Evolutionary conservation across 1,140 invertebrate species (phyloP).

Genomic region (Grapholita molesta): DNA sequence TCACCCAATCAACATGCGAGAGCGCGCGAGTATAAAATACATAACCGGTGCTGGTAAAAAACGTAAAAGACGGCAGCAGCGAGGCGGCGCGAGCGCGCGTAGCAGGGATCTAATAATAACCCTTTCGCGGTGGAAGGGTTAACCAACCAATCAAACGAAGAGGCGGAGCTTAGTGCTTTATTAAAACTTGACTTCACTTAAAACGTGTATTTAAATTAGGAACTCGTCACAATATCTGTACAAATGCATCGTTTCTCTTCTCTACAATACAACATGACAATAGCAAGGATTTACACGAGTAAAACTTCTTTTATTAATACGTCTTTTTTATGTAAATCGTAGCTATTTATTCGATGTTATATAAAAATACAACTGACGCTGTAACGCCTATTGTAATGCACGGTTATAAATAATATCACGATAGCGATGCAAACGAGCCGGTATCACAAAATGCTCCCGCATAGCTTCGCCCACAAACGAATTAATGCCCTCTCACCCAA

Average conservation of each 20-base stretch:
- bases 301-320: neutral
- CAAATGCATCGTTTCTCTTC: neutral
- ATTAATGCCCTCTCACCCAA: constrained; percentile 61
- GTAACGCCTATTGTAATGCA: neutral
- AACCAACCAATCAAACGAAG: constrained; percentile 53
- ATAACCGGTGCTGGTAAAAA: constrained; percentile 50
- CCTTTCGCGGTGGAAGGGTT: constrained; percentile 67
- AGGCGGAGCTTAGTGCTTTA: constrained; percentile 49
- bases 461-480: constrained; percentile 59
- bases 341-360: too few species aligned
- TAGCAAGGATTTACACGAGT: neutral
- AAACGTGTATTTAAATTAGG: neutral
- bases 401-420: neutral
- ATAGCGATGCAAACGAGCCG: constrained; percentile 16
- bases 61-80: constrained; percentile 55
- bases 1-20: constrained; percentile 62
- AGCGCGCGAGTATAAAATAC: constrained; percentile 47
- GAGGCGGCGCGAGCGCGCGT: constrained; percentile 53
- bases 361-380: neutral
- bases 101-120: constrained; percentile 67
- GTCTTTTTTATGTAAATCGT: too few species aligned
- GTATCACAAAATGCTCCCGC: constrained; percentile 64
- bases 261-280: neutral
- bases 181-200: constrained; percentile 23
- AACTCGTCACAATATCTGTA: neutral